phyloP scores from a whole-genome alignment of 2,888 invertebrate genomes.

The Steinernema hermaphroditum region DNA sequence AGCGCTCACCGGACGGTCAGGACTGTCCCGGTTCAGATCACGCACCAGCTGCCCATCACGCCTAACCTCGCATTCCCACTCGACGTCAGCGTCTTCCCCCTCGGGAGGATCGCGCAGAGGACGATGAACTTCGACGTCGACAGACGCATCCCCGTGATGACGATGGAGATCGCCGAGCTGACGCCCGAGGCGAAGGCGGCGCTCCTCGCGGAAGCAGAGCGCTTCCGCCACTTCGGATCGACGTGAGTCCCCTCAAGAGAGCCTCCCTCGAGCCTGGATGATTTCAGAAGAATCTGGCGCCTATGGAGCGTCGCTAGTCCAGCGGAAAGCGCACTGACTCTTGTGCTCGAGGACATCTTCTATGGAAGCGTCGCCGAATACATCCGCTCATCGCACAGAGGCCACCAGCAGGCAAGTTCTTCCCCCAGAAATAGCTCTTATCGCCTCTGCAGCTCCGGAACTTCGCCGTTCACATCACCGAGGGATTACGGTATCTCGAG shows the following conservation, averaged over 20 bases:
- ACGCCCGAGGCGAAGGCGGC: neutral
- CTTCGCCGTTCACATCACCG: slow-evolving; percentile 37
- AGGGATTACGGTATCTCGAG: slow-evolving; percentile 41
- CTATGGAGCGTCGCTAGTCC: slow-evolving; percentile 38
- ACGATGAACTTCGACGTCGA: slow-evolving; percentile 32
- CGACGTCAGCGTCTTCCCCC: slow-evolving; percentile 22
- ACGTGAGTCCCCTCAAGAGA: slow-evolving; percentile 18
- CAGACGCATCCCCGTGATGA: slow-evolving; percentile 30
- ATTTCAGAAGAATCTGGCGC: slow-evolving; percentile 43
- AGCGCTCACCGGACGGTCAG: no score
- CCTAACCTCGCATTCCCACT: slow-evolving; percentile 35
- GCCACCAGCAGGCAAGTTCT: slow-evolving; percentile 33
- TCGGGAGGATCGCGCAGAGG: slow-evolving; percentile 30
- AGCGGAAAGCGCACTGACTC: slow-evolving; percentile 3
- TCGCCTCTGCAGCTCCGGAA: slow-evolving; percentile 36
- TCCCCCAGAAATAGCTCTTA: neutral
- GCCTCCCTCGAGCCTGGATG: neutral
- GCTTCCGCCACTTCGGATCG: slow-evolving; percentile 30
- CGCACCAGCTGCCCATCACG: slow-evolving; percentile 33
- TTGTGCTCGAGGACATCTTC: slow-evolving; percentile 38
- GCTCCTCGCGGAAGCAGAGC: slow-evolving; percentile 32
- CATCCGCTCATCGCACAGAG: slow-evolving; percentile 32
- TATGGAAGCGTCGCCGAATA: slow-evolving; percentile 36
- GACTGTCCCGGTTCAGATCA: slow-evolving; percentile 10
- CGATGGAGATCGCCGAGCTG: slow-evolving; percentile 25